Conservation (phyloP, 2,797 vertebrate genomes). For the Pachyuromys duprasi region DNA sequence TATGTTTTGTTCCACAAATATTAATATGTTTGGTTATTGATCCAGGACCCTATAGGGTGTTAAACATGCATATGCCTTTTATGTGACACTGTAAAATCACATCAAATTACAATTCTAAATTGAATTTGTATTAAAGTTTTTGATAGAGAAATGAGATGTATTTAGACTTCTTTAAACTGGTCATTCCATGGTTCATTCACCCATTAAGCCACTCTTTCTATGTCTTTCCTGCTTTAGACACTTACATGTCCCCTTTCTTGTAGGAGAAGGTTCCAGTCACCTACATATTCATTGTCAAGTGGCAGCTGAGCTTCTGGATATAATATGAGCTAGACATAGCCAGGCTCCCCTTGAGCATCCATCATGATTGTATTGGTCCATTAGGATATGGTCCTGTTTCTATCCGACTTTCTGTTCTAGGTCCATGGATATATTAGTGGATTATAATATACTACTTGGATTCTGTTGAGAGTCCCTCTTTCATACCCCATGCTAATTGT, state of each 20-base stretch:
- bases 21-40: not conserved
- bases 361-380: not conserved
- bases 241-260: not conserved
- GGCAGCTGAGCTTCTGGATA: not conserved
- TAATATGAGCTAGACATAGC: not conserved
- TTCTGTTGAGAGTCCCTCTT: not conserved
- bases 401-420: not conserved
- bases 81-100: not conserved
- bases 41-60: not conserved
- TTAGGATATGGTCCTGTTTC: not conserved
- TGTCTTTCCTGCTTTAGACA: not conserved
- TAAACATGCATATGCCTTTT: not conserved
- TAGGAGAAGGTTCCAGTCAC: not conserved
- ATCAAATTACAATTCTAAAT: slow-evolving; percentile 34
- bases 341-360: not conserved
- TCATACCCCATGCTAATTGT: not conserved
- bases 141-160: not conserved
- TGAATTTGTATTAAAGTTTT: slow-evolving; percentile 1
- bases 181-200: not conserved
- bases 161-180: not conserved
- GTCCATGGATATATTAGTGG: not conserved
- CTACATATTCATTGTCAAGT: not conserved
- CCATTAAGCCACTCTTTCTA: not conserved
- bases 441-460: not conserved
- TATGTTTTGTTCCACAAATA: not conserved